phyloP scores from a whole-genome alignment of 2,888 invertebrate genomes.

The Sycophila texana region DNA sequence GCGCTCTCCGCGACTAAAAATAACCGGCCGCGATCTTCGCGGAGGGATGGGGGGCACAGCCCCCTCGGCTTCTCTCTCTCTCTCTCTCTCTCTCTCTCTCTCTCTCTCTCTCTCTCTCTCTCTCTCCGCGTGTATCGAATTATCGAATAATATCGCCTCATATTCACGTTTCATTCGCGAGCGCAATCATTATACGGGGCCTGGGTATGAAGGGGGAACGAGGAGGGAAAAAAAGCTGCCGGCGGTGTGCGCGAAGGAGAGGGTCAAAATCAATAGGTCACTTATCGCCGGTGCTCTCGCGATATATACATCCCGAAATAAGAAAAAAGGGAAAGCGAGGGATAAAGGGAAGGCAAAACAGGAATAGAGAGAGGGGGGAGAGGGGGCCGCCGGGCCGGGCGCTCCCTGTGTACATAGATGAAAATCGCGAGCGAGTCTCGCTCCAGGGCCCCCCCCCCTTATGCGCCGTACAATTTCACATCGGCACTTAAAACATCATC shows the following conservation, averaged over 20 bases:
- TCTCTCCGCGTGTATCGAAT: conserved; percentile 52
- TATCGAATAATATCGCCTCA: conserved; percentile 47
- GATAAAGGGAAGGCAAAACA: not conserved
- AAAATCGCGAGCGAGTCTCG: conserved; percentile 12
- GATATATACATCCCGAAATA: not conserved
- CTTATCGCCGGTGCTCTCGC: conserved; percentile 18
- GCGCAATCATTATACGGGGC: conserved; percentile 25
- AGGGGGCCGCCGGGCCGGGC: not conserved
- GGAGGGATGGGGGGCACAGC: no score
- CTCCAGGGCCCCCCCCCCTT: conserved; percentile 54
- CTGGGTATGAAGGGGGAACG: no score
- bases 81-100: conserved; percentile 9
- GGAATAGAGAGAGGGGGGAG: not conserved
- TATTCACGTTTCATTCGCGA: conserved; percentile 36
- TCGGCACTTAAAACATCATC: conserved; percentile 72
- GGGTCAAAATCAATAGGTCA: conserved; percentile 50
- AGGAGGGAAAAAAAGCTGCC: not conserved
- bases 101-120: conserved; percentile 43
- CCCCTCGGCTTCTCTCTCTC: not conserved
- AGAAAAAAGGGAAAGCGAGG: not conserved
- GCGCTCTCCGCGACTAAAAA: conserved; percentile 18
- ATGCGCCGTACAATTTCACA: conserved; percentile 67
- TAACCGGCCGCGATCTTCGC: conserved; percentile 9
- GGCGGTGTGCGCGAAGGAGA: not conserved
- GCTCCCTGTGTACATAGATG: conserved; percentile 45